phyloP scores from a whole-genome alignment of 2,113 vertebrate species.

The Oenanthe melanoleuca region DNA sequence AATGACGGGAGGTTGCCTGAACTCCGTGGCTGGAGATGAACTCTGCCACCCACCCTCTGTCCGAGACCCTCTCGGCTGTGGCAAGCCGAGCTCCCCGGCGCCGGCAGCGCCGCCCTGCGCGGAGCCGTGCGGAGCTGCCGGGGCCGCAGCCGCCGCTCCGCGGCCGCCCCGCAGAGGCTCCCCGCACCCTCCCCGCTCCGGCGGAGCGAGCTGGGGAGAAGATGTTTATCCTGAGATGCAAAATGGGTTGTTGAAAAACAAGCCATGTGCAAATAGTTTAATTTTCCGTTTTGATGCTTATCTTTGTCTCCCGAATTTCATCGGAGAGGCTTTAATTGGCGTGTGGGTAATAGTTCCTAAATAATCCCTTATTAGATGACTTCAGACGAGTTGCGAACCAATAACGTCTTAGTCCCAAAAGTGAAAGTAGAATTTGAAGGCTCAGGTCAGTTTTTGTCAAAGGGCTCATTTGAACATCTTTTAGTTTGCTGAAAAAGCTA shows the following conservation, averaged over 20 bases:
- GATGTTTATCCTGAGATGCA: conserved; percentile 54
- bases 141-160: background rate
- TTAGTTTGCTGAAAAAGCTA: conserved; percentile 56
- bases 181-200: conserved; percentile 31
- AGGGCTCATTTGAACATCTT: conserved; percentile 49
- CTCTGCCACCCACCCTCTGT: background rate
- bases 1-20: background rate
- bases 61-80: background rate
- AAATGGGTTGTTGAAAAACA: conserved; percentile 65
- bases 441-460: conserved; percentile 52
- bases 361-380: conserved; percentile 65
- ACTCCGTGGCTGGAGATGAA: background rate
- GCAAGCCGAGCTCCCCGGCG: background rate
- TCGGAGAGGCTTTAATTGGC: conserved; percentile 58
- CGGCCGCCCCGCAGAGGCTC: background rate
- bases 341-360: conserved; percentile 54
- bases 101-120: background rate
- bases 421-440: conserved; percentile 49
- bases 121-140: background rate
- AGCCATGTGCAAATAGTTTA: conserved; percentile 47
- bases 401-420: conserved; percentile 56
- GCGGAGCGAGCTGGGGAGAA: background rate
- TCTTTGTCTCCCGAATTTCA: conserved; percentile 65
- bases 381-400: conserved; percentile 65
- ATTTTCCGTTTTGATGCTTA: conserved; percentile 65